phyloP scores from a whole-genome alignment of 2,113 vertebrate species.

The Procavia capensis region DNA sequence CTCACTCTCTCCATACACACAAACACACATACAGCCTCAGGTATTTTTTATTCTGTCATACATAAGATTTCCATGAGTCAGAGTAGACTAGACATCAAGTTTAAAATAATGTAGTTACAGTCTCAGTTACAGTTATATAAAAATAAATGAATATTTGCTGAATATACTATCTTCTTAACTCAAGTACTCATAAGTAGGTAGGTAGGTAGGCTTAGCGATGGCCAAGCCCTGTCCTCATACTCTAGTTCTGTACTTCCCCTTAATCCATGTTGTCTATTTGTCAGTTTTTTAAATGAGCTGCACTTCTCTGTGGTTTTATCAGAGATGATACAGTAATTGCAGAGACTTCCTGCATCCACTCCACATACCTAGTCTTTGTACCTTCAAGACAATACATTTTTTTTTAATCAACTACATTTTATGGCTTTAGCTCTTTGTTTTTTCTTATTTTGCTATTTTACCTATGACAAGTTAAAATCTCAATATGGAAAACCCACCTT shows the following conservation, averaged over 20 bases:
- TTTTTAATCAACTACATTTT: conserved; percentile 18
- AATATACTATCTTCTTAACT: background rate
- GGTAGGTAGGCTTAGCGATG: background rate
- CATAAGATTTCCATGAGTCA: background rate
- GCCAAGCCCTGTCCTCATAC: background rate
- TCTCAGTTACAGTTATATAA: no score
- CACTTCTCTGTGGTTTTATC: background rate
- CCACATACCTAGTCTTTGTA: background rate
- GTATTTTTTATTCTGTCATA: background rate
- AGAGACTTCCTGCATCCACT: background rate
- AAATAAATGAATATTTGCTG: background rate
- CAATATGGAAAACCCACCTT: conserved; percentile 58
- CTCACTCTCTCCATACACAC: background rate
- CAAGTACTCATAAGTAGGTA: background rate
- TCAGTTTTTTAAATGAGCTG: background rate
- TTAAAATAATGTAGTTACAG: background rate
- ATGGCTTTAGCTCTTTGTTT: background rate
- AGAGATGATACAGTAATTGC: background rate
- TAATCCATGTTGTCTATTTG: background rate
- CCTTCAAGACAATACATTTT: background rate
- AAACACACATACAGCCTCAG: background rate
- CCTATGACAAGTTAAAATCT: conserved; percentile 17
- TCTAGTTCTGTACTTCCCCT: background rate
- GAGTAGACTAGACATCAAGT: background rate
- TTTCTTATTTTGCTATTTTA: conserved; percentile 61